Evolutionary conservation across 2,888 invertebrate genomes (phyloP), one percentile per base, ranked within the genome.

Genomic region (Acanthosepion lycidas): DNA sequence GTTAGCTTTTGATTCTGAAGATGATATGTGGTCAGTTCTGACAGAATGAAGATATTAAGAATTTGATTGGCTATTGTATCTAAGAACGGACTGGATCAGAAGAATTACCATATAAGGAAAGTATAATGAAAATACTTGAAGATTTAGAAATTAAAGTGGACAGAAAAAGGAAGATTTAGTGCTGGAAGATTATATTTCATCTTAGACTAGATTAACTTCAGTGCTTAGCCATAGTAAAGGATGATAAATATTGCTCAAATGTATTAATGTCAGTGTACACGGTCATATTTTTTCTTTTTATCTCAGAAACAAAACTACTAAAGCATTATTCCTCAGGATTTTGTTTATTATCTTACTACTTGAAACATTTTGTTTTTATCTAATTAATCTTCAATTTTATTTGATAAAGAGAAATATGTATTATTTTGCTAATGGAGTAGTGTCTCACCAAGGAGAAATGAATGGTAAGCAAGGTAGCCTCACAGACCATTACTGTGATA

Each of bases 1-100:
- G 78, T 78, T 78, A 78, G 78, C 78, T 78, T 78, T 78, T 78
- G 78, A 78, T 78, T 78, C 78, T 78, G 78, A 78, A 78, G 78
- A 78, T 78, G 78, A 78, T 78, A 33, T n/a, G 78, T 78, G 78
- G 78, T 78, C 78, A 78, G 33, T 78, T 33, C 78, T 78, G 78
- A 78, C 78, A 78, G 78, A 78, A n/a, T n/a, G 78, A 78, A 78
- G 78, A 78, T 78, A 78, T 78, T 78, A 78, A 78, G 78, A 33
- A n/a, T 78, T 33, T 78, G 78, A 78, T 78, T 78, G 78, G 78
- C 78, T 78, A 78, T 78, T 78, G 78, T 78, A 33, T 78, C 78
- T 78, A 78, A 78, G 78, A n/a, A 78, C 78, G 78, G 78, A 78
- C 78, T 78, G 78, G 78, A 78, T 78, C 78, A 78, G 78, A 2